Base-by-base conservation (phyloP, 2,113 vertebrate species). In the Symphodus melops region DNA sequence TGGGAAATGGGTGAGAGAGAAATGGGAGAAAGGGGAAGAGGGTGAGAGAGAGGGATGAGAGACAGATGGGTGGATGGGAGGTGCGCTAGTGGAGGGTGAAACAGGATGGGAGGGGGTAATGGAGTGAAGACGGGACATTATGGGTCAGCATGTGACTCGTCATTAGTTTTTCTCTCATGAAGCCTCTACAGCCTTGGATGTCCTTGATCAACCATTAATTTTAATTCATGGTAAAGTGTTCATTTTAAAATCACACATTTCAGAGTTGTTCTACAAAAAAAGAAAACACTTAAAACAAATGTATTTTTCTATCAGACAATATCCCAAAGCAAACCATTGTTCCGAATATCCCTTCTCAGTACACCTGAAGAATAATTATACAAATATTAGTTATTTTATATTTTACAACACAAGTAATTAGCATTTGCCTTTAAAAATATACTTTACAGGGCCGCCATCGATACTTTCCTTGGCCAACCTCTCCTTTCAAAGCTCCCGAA, bases 11-110 rank as follows among this genome's bases (percentile, higher is more conserved):
- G 66, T 57, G 79, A 83, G 77, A 76, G 79, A 82, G 57, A 55
- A 69, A 56, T 55, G 61, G 46, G 57, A 71, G 55, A 67, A 75
- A 58, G 68, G 55, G 21, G 46, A 67, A 33, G 39, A 33, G 25
- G 61, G 68, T 76, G 73, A 81, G 84, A 81, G 82, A 91, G 78
- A 77, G 78, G 64, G 77, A 76, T 73, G 77, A 80, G 77, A 83
- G 81, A 82, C 66, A 86, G 72, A 82, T 84, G 65, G 78, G 79
- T 77, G 46, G 70, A 79, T 84, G 65, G 69, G 64, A 77, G 77
- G 28, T 72, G 77, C 28, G 33, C 41, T 7, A 37, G 56, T 42
- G 72, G 59, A 71, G 65, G 55, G 69, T 65, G 83, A 81, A 51
- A 62, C 5, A 25, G 68, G 59, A 53, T 46, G 37, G 71, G 80